Percentiles rank a stretch among this genome's conserved stretches.
Conservation (phyloP, 2,888 invertebrate species). For the Monopis laevigella region DNA sequence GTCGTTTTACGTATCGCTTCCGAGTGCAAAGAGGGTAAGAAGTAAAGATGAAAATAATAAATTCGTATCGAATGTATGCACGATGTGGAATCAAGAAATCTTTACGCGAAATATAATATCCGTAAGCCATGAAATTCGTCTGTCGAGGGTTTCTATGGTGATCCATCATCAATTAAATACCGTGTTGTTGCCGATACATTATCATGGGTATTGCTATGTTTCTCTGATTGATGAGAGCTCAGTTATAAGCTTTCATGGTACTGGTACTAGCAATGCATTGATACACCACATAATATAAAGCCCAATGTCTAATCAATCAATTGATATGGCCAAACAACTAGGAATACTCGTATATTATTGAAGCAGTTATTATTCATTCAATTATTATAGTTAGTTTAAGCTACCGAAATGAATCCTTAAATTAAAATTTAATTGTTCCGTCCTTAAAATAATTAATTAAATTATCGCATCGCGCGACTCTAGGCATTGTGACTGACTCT, state of each 20-base stretch:
- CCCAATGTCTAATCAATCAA: too few relatives aligned
- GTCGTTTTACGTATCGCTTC: conserved; percentile 65
- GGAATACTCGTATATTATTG: too few relatives aligned
- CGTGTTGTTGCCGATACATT: conserved; percentile 56
- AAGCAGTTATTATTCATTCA: too few relatives aligned
- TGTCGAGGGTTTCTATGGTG: conserved; percentile 28
- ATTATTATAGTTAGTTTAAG: too few relatives aligned
- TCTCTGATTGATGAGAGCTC: conserved; percentile 51
- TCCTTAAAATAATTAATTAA: conserved; percentile 56
- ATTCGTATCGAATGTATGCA: conserved; percentile 58
- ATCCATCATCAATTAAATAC: conserved; percentile 65
- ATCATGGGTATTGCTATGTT: conserved; percentile 44
- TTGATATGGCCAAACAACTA: too few relatives aligned
- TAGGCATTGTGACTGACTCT: conserved; percentile 38
- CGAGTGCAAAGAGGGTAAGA: conserved; percentile 55
- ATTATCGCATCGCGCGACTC: conserved; percentile 44
- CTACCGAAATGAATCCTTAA: too few relatives aligned
- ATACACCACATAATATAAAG: too few relatives aligned
- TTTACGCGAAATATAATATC: conserved; percentile 36
- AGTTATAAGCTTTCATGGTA: conserved; percentile 39
- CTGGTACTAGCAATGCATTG: too few relatives aligned
- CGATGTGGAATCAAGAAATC: conserved; percentile 34
- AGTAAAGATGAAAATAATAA: conserved; percentile 60
- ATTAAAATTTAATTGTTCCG: conserved; percentile 54
- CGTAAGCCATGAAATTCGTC: conserved; percentile 38